Evolutionary conservation across 1,140 invertebrate genomes (phyloP), one percentile per base, ranked within the genome.

Genomic region (Drosophila ercepeae): DNA sequence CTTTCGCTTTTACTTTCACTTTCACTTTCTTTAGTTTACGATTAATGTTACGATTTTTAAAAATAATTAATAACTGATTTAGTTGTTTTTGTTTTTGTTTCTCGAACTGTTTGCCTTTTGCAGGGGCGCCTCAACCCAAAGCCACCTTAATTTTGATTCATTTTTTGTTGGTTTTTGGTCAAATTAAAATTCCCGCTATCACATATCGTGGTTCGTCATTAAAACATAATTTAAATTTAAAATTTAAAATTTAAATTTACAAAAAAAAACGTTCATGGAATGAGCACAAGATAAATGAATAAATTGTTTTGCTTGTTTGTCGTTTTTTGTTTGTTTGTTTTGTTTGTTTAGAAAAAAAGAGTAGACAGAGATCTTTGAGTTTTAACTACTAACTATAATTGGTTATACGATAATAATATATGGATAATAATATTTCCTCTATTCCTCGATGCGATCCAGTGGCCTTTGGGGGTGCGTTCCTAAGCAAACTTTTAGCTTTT

Each of bases 221-320:
- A 76, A 82, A 60, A 39, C 34, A 74, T 78, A 73, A 72, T 59
- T 74, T 73, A 48, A 32, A 32, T 32, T 32, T 32, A 32, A 32
- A 21, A 2, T 21, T 21, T n/a, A n/a, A n/a, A 73, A 72, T 59
- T 74, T 73, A 48, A 32, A 32, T 32, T 32, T 32, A 32, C 11
- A 21, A 32, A 65, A 61, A 50, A 57, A 83, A 59, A 76, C 60
- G 60, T 81, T 81, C 69, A 88, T 86, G 81, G 81, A 86, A 86
- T 86, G 81, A 88, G 81, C 81, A 77, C 81, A 86, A 86, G 77
- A 76, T 88, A 86, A 86, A 81, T 81, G 65, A 81, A 79, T 81
- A 71, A 81, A 74, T 71, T 79, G 78, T 59, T 70, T 53, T 67
- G 78, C 64, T 75, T 82, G 21, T 70, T 55, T 70, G 39, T 78